Base-by-base conservation (phyloP, 1,140 invertebrate species). In the Metopolophium dirhodum region DNA sequence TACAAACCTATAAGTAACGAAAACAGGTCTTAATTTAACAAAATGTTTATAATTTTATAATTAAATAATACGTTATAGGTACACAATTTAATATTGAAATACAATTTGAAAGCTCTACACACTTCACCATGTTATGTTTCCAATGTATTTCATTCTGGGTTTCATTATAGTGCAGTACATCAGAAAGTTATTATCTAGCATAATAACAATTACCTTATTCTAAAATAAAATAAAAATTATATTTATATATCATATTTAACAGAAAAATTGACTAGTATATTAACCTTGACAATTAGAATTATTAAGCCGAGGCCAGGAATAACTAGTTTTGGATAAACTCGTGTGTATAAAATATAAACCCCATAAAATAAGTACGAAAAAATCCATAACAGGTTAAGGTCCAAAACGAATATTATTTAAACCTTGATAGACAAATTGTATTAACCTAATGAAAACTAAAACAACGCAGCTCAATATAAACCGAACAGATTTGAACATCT, bases 301-400 rank as follows among this genome's bases (percentile, higher is more conserved):
- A 51, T 49, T 51, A 37, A 88, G 20, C n/a, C 87, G n/a, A 88
- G 87, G 47, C n/a, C 87, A 88, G 20, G 49, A 88, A 88, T 77
- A 77, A 88, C 87, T 23, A 88, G 87, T 88, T 88, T 88, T 54
- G 22, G n/a, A 88, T 88, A 88, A 88, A 88, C 85, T 88, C 1
- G n/a, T 23, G 47, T 88, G 9, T 35, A 51, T 23, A 51, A 54
- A 51, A 23, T 54, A 54, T 54, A 54, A 35, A 35, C 51, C 47
- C 87, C n/a, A 49, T 35, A 54, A 4, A 37, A 37, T 88, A 88
- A 51, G 41, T 88, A 88, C 47, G 20, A 88, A 51, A 41, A 49
- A 88, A n/a, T 47, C 8, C 20, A 35, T 35, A 88, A 88, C 87
- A 51, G n/a, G 49, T 88, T 88, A 88, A 54, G n/a, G 30, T 54